Evolutionary conservation across 2,888 invertebrate species (phyloP), one percentile per base, ranked within the genome.

Genomic region (Apodemia duryi): DNA sequence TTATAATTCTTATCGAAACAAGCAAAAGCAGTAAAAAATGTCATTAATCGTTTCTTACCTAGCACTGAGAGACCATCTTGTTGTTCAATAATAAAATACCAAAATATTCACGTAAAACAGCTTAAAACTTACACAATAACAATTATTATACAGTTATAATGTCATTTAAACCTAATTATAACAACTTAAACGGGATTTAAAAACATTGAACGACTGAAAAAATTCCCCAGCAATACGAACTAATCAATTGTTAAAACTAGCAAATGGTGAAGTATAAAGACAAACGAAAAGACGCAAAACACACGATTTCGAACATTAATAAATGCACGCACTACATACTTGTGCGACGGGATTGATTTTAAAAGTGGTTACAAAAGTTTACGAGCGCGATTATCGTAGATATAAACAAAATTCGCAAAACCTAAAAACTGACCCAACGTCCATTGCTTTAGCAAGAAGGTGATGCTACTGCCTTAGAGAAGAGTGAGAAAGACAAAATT

Each of bases 331-430:
- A 87, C 88, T 86, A 88, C 86, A 88, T 88, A 75, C 78, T 86
- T 81, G 75, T 77, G 77, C 79, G 71, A 75, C 75, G 74, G 74
- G 76, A 81, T 75, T 73, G 79, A 79, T 83, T 89, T 86, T 85
- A 80, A 88, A 88, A 89, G 80, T 86, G 79, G 81, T 86, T 86
- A 80, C 78, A 91, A 91, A 91, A 91, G 90, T 91, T 91, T 91
- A 81, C 77, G 77, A 80, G 78, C 84, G 82, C 84, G 88, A 88
- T 89, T 86, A 79, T 81, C 87, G 89, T 76, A 82, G 85, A 88
- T 91, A 89, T 91, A 91, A 91, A 91, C 91, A 91, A 90, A 88
- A 85, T 81, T 80, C 82, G 85, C 84, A 79, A 83, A 81, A 78
- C 81, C 77, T 79, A 78, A 81, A 83, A 81, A 84, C 81, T 81